Conservation (phyloP, 2,797 vertebrate species). For the Paedocypris micromegethes region DNA sequence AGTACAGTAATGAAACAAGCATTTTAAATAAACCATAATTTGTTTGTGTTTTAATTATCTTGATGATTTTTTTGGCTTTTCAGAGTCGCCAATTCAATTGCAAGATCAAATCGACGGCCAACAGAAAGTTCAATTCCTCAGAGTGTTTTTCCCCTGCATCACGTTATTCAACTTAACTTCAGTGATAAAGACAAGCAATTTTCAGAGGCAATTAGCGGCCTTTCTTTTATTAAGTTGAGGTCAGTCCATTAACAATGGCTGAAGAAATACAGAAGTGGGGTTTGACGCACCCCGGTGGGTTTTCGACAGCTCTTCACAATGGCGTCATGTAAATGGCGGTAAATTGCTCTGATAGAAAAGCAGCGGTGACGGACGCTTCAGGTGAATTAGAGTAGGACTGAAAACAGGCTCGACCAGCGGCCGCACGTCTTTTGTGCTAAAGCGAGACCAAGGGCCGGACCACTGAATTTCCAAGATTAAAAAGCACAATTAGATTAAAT, state of each 20-base stretch:
- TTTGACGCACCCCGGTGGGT: constrained; percentile 47
- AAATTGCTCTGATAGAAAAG: constrained; percentile 48
- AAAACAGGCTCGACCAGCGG: constrained; percentile 36
- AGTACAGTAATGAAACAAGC: too few species aligned
- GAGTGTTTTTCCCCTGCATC: constrained; percentile 14
- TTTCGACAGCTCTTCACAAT: constrained; percentile 43
- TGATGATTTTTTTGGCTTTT: too few species aligned
- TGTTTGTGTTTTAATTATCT: too few species aligned
- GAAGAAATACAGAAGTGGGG: constrained; percentile 32
- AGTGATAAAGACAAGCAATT: constrained; percentile 37
- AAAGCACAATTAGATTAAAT: constrained; percentile 38
- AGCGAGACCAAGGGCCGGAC: constrained; percentile 22
- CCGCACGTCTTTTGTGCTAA: background rate
- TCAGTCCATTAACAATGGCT: constrained; percentile 46
- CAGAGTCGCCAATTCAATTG: too few species aligned
- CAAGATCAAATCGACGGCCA: too few species aligned
- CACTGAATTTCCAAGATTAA: constrained; percentile 32
- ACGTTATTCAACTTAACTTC: constrained; percentile 45
- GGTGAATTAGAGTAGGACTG: constrained; percentile 47
- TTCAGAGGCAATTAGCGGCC: constrained; percentile 37
- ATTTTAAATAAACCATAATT: too few species aligned
- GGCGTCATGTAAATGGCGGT: constrained; percentile 48
- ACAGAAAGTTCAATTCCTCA: background rate
- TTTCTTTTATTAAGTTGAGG: constrained; percentile 51
- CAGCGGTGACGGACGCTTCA: constrained; percentile 42